Evolutionary conservation across 2,888 invertebrate genomes (phyloP).

Genomic region (Lithophane ornitopus): DNA sequence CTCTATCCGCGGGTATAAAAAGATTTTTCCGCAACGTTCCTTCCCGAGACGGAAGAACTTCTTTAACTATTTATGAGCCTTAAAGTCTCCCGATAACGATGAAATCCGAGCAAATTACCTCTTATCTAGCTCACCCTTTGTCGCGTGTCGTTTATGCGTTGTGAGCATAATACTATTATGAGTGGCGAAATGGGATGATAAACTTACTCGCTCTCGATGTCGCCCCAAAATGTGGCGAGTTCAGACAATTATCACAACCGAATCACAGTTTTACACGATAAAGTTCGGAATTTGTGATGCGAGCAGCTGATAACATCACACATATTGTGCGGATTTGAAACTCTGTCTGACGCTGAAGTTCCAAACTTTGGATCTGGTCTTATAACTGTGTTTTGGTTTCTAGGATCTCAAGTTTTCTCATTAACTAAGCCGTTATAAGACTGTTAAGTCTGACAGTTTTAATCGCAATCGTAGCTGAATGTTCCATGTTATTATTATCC

Average conservation of each 20-base stretch:
- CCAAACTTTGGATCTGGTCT: conserved; percentile 35
- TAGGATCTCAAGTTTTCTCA: conserved; percentile 30
- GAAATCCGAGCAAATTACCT: conserved; percentile 74
- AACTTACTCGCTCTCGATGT: conserved; percentile 54
- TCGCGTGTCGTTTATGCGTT: conserved; percentile 71
- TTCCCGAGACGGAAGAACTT: conserved; percentile 69
- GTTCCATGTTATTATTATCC: too few relatives aligned
- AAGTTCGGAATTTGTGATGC: conserved; percentile 42
- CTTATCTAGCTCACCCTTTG: conserved; percentile 75
- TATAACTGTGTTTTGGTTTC: conserved; percentile 19
- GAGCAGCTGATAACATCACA: conserved; percentile 53
- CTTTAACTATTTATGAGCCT: conserved; percentile 82
- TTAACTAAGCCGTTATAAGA: conserved; percentile 18
- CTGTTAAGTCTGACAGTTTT: conserved; percentile 2
- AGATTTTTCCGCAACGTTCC: conserved; percentile 28
- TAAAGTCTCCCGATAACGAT: conserved; percentile 75
- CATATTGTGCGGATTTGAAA: conserved; percentile 54
- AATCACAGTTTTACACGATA: conserved; percentile 45
- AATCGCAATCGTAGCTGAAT: too few relatives aligned
- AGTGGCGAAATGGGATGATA: conserved; percentile 65
- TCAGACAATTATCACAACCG: conserved; percentile 55
- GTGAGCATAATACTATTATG: conserved; percentile 73
- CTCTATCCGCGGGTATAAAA: conserved; percentile 36
- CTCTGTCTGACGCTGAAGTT: conserved; percentile 20
- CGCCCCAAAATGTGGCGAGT: conserved; percentile 36